Evolutionary conservation across 2,888 invertebrate genomes (phyloP).

Genomic region (Synanthedon vespiformis): DNA sequence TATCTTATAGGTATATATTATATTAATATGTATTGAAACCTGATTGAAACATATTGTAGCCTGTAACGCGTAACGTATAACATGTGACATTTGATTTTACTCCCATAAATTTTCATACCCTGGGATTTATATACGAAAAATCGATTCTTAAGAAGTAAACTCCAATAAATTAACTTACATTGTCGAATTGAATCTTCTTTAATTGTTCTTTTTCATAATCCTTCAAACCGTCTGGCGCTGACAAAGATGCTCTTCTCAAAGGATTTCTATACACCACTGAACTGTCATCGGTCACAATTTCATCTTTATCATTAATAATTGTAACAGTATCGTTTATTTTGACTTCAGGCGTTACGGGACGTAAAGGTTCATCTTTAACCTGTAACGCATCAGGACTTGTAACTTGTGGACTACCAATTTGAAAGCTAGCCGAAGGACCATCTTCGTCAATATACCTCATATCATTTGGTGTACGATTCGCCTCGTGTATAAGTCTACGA

Average conservation of each 20-base stretch:
- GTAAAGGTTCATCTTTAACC: not conserved
- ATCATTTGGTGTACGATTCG: slow-evolving; percentile 19
- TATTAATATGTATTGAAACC: too few relatives aligned
- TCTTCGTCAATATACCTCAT: slow-evolving; percentile 28
- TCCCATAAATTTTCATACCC: too few relatives aligned
- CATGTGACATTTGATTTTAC: too few relatives aligned
- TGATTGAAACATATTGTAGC: too few relatives aligned
- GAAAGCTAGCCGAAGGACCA: slow-evolving; percentile 7
- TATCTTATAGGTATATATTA: too few relatives aligned
- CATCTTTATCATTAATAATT: slow-evolving; percentile 1
- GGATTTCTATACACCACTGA: slow-evolving; percentile 24
- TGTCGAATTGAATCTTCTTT: slow-evolving; percentile 12
- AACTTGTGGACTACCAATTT: slow-evolving; percentile 10
- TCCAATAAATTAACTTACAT: slow-evolving; percentile 3
- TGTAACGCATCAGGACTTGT: not conserved
- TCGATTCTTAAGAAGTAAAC: not conserved
- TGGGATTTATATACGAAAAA: not conserved
- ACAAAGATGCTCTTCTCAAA: slow-evolving; percentile 72
- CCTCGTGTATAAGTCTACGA: slow-evolving; percentile 26
- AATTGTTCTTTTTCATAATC: slow-evolving; percentile 66
- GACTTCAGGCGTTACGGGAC: slow-evolving; percentile 43
- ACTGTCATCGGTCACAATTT: slow-evolving; percentile 12
- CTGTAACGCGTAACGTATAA: too few relatives aligned
- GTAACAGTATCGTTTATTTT: slow-evolving; percentile 17
- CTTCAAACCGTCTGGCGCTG: slow-evolving; percentile 73